phyloP scores from a whole-genome alignment of 1,140 invertebrate species.

The Muscidifurax raptorellus region DNA sequence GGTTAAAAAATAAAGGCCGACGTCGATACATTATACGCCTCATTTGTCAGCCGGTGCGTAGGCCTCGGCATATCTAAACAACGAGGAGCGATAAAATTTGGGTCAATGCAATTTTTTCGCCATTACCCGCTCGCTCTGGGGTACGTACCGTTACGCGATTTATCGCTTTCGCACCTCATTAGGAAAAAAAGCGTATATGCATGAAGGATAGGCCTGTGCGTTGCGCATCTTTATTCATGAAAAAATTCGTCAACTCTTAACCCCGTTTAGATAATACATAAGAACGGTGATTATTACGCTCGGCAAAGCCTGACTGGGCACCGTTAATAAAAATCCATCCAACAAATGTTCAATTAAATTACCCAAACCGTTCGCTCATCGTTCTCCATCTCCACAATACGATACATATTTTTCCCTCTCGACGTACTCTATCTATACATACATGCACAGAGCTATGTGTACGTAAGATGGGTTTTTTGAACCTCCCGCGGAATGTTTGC shows the following conservation, averaged over 20 bases:
- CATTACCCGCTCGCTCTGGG: neutral
- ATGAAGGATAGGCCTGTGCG: neutral
- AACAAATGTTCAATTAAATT: neutral
- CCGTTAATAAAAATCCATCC: neutral
- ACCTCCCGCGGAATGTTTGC: slow-evolving; percentile 4
- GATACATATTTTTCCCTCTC: neutral
- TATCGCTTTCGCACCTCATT: slow-evolving; percentile 8
- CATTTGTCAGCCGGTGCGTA: too few species aligned
- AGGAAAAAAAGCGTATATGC: neutral
- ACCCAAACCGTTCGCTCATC: neutral
- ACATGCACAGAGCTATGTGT: too few species aligned
- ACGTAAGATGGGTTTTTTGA: neutral
- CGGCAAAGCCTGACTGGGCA: too few species aligned
- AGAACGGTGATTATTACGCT: neutral
- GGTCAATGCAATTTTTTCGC: slow-evolving; percentile 9
- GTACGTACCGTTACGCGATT: slow-evolving; percentile 4
- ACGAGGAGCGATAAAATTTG: neutral
- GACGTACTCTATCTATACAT: neutral
- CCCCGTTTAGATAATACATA: neutral
- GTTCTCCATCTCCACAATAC: too few species aligned
- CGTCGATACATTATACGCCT: neutral
- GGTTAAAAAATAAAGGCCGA: neutral
- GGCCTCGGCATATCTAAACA: too few species aligned
- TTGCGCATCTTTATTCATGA: neutral
- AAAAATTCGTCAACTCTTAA: slow-evolving; percentile 4